A percentile compares a stretch with the other conserved stretches of the same genome.
These are phyloP conservation scores for Elephas maximus DNA, from an alignment of 2,113 vertebrate species.

Conservation along the genomic window DNA sequence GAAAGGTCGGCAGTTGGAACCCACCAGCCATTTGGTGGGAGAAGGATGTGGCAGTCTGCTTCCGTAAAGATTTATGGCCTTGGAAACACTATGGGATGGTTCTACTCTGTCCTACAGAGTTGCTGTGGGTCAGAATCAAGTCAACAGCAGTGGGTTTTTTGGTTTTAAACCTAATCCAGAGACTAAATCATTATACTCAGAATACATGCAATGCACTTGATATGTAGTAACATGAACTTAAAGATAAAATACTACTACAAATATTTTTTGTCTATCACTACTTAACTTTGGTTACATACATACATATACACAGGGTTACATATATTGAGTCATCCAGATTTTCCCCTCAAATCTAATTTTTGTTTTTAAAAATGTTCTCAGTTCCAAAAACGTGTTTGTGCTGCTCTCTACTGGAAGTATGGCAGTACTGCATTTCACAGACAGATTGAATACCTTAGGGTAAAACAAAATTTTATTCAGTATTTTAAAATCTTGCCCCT, in stretches of 20 bases:
- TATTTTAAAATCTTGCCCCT: constrained; percentile 48
- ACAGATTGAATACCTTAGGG: constrained; percentile 33
- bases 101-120: too few relatives aligned
- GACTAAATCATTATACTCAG: constrained; percentile 78
- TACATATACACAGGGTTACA: constrained; percentile 76
- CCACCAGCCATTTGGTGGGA: background rate
- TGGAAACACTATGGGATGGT: too few relatives aligned
- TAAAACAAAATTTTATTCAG: background rate
- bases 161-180: constrained; percentile 60
- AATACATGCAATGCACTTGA: constrained; percentile 68
- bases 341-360: constrained; percentile 64
- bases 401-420: constrained; percentile 90
- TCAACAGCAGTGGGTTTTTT: too few relatives aligned
- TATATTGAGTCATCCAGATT: constrained; percentile 73
- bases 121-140: too few relatives aligned
- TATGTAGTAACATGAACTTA: constrained; percentile 74
- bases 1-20: background rate
- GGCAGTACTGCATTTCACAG: background rate
- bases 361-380: constrained; percentile 42
- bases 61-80: background rate
- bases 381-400: constrained; percentile 76
- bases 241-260: constrained; percentile 78
- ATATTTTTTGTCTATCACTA: constrained; percentile 79
- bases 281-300: constrained; percentile 53
- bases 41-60: background rate